Base-by-base conservation (phyloP, 2,888 invertebrate species). In the Esperia sulphurella region DNA sequence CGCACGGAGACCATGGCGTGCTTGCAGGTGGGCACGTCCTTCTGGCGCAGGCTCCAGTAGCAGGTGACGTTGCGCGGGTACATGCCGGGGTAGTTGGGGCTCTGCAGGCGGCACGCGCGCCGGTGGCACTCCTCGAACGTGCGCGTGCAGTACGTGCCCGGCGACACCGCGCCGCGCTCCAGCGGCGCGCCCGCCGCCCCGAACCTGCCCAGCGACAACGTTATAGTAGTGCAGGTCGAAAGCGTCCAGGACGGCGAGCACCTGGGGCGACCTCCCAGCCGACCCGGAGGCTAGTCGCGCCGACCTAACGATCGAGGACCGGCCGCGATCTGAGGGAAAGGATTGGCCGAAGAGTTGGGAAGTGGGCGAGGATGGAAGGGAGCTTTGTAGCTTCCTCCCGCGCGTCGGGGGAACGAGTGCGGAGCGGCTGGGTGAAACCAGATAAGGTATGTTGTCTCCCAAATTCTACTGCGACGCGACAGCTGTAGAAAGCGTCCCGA, bases 1-100 rank as follows among this genome's bases (percentile, higher is more conserved):
- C 94, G 91, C 51, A 97, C 95, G 13, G 95, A 94, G 63, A 97
- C 95, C 95, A 97, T 96, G 35, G 97, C 96, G 82, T 96, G 96
- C 76, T 96, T 96, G 81, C 96, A 96, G 41, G 95, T 95, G 10
- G 96, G 96, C 54, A 96, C 94, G 70, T 94, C 94, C 76, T 95
- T 94, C 82, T 97, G 96, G 37, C 96, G 92, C 57, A 97, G 90
- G 55, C 95, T 95, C 92, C 96, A 96, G 79, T 96, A 95, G 81
- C 98, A 98, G 52, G 96, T 96, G 21, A 97, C 96, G 83, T 97
- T 83, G 64, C n/a, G 3, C 21, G 94, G 94, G 68, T 94, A 94
- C 92, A 96, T 95, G 50, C 96, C 96, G 9, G 97, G 97, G 77
- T 96, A 97, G 83, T 97, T 97, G 45, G 97, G 97, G 59, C 95